Evolutionary conservation across 1,140 invertebrate species (phyloP).

Genomic region (Pogonomyrmex barbatus): DNA sequence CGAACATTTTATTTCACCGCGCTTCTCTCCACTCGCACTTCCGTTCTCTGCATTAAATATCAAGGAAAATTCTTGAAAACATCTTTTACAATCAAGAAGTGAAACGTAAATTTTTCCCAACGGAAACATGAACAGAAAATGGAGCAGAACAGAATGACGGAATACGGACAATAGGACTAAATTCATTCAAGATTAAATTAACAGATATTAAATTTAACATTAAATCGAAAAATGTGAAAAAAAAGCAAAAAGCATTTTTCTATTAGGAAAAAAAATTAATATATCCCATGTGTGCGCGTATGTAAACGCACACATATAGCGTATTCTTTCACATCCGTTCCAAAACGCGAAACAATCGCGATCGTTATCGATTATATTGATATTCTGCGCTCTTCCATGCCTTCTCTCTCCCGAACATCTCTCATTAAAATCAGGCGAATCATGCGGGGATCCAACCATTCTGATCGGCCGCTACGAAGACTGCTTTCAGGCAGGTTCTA

Average conservation of each 20-base stretch:
- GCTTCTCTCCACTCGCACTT: too few species aligned
- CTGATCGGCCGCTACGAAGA: constrained; percentile 21
- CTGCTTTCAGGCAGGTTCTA: not conserved
- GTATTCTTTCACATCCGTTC: not conserved
- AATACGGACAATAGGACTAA: not conserved
- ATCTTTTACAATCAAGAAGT: not conserved
- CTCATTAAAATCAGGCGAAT: constrained; percentile 41
- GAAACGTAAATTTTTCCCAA: not conserved
- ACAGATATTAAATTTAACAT: not conserved
- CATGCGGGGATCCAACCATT: constrained; percentile 34
- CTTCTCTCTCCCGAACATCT: not conserved
- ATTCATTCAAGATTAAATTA: not conserved
- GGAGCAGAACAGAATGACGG: not conserved
- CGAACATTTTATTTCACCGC: not conserved
- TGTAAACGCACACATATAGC: too few species aligned
- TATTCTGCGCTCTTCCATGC: not conserved
- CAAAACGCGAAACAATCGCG: not conserved
- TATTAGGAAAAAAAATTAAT: not conserved
- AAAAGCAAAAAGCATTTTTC: not conserved
- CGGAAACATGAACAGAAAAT: not conserved
- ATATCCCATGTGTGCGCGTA: not conserved
- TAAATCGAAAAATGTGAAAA: not conserved
- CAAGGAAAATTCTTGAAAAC: not conserved
- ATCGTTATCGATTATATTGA: not conserved
- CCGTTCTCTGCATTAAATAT: not conserved